These are phyloP conservation scores for Orycteropus afer DNA, from an alignment of 2,113 vertebrate species.

Conservation along the genomic window DNA sequence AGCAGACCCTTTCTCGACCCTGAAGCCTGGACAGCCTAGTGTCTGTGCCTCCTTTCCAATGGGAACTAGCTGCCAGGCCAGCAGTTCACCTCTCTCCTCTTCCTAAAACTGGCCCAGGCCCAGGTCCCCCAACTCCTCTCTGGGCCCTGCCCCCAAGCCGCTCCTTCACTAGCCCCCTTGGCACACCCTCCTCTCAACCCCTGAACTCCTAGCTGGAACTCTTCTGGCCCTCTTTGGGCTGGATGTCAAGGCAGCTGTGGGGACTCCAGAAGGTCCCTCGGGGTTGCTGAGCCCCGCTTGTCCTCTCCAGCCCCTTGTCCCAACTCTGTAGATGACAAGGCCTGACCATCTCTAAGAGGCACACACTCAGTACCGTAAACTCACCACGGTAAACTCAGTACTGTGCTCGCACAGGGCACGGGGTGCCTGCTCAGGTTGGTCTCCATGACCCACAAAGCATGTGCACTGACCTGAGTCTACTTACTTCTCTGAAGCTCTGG, in stretches of 20 bases:
- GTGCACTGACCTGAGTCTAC: background rate
- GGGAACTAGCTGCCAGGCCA: background rate
- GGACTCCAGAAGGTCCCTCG: background rate
- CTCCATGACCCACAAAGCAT: background rate
- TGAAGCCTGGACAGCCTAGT: background rate
- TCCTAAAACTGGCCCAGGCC: background rate
- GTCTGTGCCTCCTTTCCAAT: background rate
- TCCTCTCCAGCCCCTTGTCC: background rate
- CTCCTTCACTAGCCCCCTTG: background rate
- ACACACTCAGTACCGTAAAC: fast-evolving
- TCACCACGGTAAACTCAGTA: no score
- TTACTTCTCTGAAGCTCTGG: background rate
- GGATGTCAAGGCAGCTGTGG: background rate
- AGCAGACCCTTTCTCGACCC: background rate
- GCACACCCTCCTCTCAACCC: background rate
- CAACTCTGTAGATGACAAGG: background rate
- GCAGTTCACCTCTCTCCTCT: background rate
- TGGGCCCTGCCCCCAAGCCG: background rate
- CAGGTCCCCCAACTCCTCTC: background rate
- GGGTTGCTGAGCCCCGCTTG: background rate
- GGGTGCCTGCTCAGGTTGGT: background rate
- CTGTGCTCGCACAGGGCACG: fast-evolving
- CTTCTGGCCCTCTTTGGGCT: background rate
- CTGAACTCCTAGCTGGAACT: background rate
- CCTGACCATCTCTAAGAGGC: background rate